These are phyloP conservation scores for Drosophila ficusphila DNA, from an alignment of 1,140 invertebrate genomes.

Conservation along the genomic window DNA sequence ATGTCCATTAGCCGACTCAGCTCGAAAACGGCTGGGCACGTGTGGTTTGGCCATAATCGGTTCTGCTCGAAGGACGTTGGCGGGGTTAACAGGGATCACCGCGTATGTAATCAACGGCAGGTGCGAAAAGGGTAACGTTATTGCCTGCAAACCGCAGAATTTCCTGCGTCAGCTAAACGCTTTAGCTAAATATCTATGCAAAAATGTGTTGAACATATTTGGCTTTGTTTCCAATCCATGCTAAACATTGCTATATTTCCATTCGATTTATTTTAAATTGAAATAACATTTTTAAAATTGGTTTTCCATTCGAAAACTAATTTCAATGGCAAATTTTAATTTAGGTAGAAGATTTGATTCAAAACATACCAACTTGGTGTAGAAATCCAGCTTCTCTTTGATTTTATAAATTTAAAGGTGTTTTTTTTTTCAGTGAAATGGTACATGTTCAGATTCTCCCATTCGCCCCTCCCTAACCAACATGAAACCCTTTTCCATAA, in stretches of 20 bases:
- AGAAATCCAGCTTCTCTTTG: too few species aligned
- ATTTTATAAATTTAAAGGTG: too few species aligned
- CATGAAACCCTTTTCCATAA: slow-evolving; percentile 4
- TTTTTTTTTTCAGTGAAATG: too few species aligned
- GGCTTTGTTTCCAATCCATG: not conserved
- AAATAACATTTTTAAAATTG: too few species aligned
- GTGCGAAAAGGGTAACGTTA: slow-evolving; percentile 10
- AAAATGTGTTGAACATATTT: not conserved
- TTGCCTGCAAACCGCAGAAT: slow-evolving; percentile 4
- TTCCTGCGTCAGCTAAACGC: not conserved
- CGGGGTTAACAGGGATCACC: not conserved
- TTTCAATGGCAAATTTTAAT: not conserved
- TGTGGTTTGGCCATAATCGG: slow-evolving; percentile 5
- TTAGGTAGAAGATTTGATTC: too few species aligned
- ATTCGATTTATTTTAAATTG: too few species aligned
- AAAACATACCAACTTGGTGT: too few species aligned
- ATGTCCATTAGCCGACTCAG: slow-evolving; percentile 36
- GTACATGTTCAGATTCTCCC: not conserved
- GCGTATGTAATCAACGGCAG: slow-evolving; percentile 11
- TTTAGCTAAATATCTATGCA: not conserved
- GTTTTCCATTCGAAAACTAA: not conserved
- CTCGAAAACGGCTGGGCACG: slow-evolving; percentile 14
- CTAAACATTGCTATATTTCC: not conserved
- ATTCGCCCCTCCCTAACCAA: not conserved
- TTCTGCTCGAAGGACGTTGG: not conserved